Evolutionary conservation across 2,888 invertebrate genomes (phyloP), one percentile per base, ranked within the genome.

Genomic region (Drosophila prolongata): DNA sequence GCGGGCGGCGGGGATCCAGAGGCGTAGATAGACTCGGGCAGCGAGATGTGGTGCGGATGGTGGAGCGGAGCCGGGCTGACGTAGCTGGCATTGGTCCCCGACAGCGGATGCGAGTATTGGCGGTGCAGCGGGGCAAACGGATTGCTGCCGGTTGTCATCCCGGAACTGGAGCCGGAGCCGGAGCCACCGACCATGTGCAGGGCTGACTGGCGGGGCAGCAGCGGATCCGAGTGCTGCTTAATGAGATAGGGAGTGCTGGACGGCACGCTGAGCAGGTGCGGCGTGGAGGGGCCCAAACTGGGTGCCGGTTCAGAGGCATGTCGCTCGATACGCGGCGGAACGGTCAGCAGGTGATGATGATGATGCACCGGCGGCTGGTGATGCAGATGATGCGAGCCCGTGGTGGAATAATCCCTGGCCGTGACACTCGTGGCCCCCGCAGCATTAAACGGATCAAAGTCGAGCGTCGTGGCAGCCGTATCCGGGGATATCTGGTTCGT

Each of bases 221-320:
- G 85, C 1, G 95, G 95, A 91, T 95, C 95, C 34, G 95, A 95
- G 90, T 95, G 95, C 87, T 95, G 95, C 87, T 95, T 95, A 27
- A 94, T 93, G 76, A 95, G 91, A 82, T 94, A 93, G 38, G 93
- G 92, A 57, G 94, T 93, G 67, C 84, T 89, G 75, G 93, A 93
- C 27, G 95, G 94, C 52, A 94, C 94, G 65, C 94, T 92, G 61
- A 95, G 91, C 67, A 94, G 91, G 87, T 94, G 94, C 44, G 93
- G 91, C n/a, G 94, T 93, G 11, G 94, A 93, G n/a, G 93, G 91
- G 40, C 92, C 91, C 43, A 93, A 78, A 43, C 93, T 91, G 13
- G 94, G 94, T n/a, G 93, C 93, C 14, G 95, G 94, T 82, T 95
- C 94, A 6, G 94, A 94, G 60, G 93, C 93, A 87, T 93, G 95